These are phyloP conservation scores for Stenopsyche tienmushanensis DNA, from an alignment of 1,140 invertebrate genomes.

Conservation along the genomic window DNA sequence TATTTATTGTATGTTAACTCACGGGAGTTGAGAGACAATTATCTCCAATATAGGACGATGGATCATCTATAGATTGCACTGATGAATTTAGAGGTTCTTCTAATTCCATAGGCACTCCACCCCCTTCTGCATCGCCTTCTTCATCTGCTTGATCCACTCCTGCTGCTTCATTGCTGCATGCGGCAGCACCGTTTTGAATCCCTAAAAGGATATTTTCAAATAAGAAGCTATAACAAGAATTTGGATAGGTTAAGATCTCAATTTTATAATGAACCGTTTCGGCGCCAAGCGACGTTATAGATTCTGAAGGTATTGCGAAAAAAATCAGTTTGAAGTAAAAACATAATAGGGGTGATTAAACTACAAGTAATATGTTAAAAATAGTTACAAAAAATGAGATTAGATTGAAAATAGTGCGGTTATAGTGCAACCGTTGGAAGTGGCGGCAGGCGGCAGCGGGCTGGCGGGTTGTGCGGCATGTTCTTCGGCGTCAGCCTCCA, in stretches of 20 bases:
- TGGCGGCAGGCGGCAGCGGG: conserved; percentile 48
- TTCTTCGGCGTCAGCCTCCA: background rate
- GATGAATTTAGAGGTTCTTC: conserved; percentile 50
- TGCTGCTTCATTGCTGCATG: conserved; percentile 7
- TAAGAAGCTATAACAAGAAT: background rate
- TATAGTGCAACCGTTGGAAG: conserved; percentile 48
- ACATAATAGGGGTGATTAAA: background rate
- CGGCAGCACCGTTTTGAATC: conserved; percentile 1
- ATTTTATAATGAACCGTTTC: background rate
- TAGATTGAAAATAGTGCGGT: background rate
- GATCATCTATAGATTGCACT: conserved; percentile 44
- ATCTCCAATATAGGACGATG: conserved; percentile 54
- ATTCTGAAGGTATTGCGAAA: background rate
- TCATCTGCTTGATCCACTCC: conserved; percentile 3
- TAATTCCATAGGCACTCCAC: conserved; percentile 51
- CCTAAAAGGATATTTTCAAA: background rate
- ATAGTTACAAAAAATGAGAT: background rate
- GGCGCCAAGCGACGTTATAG: background rate
- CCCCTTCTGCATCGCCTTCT: conserved; percentile 43
- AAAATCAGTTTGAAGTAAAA: background rate
- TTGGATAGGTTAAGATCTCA: background rate
- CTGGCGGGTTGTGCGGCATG: conserved; percentile 30
- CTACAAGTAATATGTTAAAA: background rate
- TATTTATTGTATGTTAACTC: conserved; percentile 33
- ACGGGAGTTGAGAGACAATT: conserved; percentile 56